phyloP scores from a whole-genome alignment of 2,113 vertebrate species.

The Calypte anna region DNA sequence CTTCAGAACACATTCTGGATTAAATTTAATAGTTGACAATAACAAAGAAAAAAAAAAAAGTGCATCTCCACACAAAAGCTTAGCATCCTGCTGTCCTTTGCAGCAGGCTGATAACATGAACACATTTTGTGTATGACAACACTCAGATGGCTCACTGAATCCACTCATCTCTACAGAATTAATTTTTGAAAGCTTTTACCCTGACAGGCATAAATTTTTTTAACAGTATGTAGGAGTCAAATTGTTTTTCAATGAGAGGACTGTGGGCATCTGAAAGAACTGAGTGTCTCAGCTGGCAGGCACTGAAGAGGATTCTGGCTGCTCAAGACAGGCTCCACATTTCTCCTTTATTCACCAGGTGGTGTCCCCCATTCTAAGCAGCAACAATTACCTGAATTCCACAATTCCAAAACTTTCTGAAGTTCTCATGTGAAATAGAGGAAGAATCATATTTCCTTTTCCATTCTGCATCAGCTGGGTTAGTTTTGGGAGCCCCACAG shows the following conservation, averaged over 20 bases:
- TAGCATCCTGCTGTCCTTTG: not conserved
- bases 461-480: not conserved
- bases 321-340: not conserved
- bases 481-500: not conserved
- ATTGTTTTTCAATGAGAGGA: not conserved
- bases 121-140: not conserved
- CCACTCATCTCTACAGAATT: not conserved
- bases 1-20: not conserved
- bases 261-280: not conserved
- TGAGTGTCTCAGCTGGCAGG: not conserved
- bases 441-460: not conserved
- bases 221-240: not conserved
- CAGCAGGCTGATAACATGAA: not conserved
- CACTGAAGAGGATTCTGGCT: not conserved
- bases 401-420: not conserved
- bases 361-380: not conserved
- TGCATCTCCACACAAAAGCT: not conserved
- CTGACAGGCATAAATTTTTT: not conserved
- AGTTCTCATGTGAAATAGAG: not conserved
- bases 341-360: not conserved
- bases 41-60: not conserved
- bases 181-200: not conserved
- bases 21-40: not conserved
- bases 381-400: not conserved
- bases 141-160: slow-evolving; percentile 4